Evolutionary conservation across 2,888 invertebrate species (phyloP).

Genomic region (Andrena bicolor): DNA sequence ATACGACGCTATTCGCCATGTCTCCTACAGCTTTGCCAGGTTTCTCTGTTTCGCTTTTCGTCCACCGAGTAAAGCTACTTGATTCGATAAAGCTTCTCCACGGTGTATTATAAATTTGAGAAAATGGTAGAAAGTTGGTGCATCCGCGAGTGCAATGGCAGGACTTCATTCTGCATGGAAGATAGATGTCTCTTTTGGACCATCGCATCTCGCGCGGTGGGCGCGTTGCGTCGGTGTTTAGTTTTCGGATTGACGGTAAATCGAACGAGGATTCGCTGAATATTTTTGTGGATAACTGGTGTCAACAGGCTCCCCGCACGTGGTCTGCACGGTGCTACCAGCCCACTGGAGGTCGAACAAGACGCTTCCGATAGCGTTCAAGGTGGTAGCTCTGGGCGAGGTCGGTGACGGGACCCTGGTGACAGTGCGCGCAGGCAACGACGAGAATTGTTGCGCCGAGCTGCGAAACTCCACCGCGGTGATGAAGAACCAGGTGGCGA

Average conservation of each 20-base stretch:
- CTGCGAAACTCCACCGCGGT: slow-evolving; percentile 96
- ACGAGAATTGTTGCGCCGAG: slow-evolving; percentile 98
- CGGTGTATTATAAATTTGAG: too few species aligned
- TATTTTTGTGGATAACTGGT: slow-evolving; percentile 1
- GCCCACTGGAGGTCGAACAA: slow-evolving; percentile 99
- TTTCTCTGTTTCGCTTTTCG: too few species aligned
- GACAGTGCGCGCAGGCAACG: slow-evolving; percentile 97
- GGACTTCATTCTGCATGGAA: neutral
- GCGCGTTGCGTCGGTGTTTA: neutral
- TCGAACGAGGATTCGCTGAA: neutral
- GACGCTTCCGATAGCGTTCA: slow-evolving; percentile 97
- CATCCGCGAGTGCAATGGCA: too few species aligned
- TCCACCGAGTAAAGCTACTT: too few species aligned
- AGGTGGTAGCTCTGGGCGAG: slow-evolving; percentile 96
- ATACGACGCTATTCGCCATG: too few species aligned
- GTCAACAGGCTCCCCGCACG: slow-evolving; percentile 77
- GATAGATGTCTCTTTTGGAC: too few species aligned
- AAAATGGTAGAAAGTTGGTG: too few species aligned
- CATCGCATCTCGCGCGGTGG: neutral
- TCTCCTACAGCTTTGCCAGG: too few species aligned
- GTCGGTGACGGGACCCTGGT: slow-evolving; percentile 97
- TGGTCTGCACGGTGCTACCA: slow-evolving; percentile 94
- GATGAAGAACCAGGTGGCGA: slow-evolving; percentile 98
- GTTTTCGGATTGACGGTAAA: neutral
- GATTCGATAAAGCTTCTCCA: too few species aligned